Evolutionary conservation across 1,140 invertebrate species (phyloP), one percentile per base, ranked within the genome.

Genomic region (Batillaria attramentaria): DNA sequence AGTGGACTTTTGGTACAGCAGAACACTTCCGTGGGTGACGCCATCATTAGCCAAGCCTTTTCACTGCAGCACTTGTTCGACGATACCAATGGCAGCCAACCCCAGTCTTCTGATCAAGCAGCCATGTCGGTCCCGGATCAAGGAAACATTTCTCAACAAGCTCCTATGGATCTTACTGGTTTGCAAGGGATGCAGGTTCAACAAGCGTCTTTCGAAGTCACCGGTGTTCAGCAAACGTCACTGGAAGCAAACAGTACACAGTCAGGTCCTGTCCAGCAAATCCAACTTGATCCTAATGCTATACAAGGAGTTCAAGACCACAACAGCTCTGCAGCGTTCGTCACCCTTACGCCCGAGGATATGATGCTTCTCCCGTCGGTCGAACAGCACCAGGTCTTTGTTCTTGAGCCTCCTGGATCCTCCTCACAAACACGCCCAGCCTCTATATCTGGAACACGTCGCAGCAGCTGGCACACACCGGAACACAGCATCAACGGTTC

Each of bases 401-500:
- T 75, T 2, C 43, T 75, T 20, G 73, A 75, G 24, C 73, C 54
- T 0, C 35, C 73, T 8, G 18, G 35, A 16, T 10, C 68, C 20
- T 13, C 66, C 13, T 37, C 2, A 16, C n/a, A n/a, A n/a, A 41
- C 66, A 4, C 20, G 31, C 57, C 8, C 57, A 6, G 37, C 35
- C 5, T n/a, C n/a, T n/a, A n/a, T n/a, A n/a, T n/a, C n/a, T n/a
- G n/a, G n/a, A n/a, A 4, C 33, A 6, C 39, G 68, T 3, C 43
- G 68, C 28, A 70, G 50, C 73, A 75, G 73, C 57, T 75, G 73
- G 73, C 73, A 75, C 57, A 75, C 73, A 20, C 73, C 73, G 1
- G 54, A 75, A 43, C 28, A 74, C 72, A 74, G 72, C 57, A 41
- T 62, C 37, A 37, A 37, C 35, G 73, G 54, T 42, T 75, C 73